Evolutionary conservation across 2,888 invertebrate species (phyloP), one percentile per base, ranked within the genome.

Genomic region (Plemyria rubiginata): DNA sequence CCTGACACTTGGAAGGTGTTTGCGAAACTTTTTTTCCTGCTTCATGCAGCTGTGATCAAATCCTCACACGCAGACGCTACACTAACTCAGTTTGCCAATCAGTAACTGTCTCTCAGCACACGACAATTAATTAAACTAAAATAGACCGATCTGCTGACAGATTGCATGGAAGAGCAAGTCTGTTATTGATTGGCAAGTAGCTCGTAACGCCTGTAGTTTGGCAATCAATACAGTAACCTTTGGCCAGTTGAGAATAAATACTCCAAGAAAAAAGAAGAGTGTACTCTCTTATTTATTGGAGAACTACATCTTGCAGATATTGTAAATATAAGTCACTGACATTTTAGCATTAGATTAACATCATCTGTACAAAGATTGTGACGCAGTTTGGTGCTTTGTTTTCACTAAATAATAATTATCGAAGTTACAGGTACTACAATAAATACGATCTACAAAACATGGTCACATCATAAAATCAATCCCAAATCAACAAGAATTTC

Each of bases 151-250:
- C 68, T 53, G 76, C 72, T 70, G 68, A 74, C 68, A 66, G 70
- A 68, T 74, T 70, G 36, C 36, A 38, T 38, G 65, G 69, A 70
- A 68, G 68, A 74, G 66, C 65, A 66, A 72, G 70, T 66, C 70
- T 67, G 68, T 77, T 75, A 77, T 76, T 77, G 76, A 78, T 81
- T 84, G 82, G 83, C 81, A 81, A 77, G 75, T 73, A 74, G 74
- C 70, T 73, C 71, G 75, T 74, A 72, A 66, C 67, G 71, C 72
- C 72, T 67, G 71, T 68, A 70, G 71, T 76, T 81, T 80, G 80
- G 78, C 79, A 79, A 74, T 74, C 73, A 68, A 71, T 67, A 66
- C 66, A 57, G 59, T 70, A 66, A 74, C 64, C 72, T 74, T 70
- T 73, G 72, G 72, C 70, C 68, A 57, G 65, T 56, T 62, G 59